These are phyloP conservation scores for Spodoptera litura DNA, from an alignment of 1,140 invertebrate species.

Conservation along the genomic window DNA sequence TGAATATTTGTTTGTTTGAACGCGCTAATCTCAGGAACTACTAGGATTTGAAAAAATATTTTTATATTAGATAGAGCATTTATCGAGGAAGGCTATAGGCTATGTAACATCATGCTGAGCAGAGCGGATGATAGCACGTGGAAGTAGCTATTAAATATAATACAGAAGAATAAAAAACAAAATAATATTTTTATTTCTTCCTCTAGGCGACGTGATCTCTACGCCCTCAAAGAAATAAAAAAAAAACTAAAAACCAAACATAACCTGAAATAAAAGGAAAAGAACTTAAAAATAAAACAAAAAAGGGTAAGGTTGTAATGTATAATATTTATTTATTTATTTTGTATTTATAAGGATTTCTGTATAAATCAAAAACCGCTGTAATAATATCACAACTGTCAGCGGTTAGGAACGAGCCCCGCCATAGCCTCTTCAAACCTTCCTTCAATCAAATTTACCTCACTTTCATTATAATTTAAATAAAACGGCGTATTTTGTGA, in stretches of 20 bases:
- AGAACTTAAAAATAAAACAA: conserved; percentile 39
- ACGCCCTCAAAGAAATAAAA: neutral
- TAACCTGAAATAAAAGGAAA: conserved; percentile 10
- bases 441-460: neutral
- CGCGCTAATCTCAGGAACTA: no score
- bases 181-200: neutral
- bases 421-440: conserved; percentile 33
- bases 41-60: no score
- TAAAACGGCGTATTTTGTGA: conserved; percentile 3
- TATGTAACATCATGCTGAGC: no score
- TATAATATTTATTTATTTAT: conserved; percentile 26
- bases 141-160: no score
- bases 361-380: conserved; percentile 32
- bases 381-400: conserved; percentile 19
- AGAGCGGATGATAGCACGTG: no score
- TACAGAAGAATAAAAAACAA: neutral
- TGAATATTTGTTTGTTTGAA: no score
- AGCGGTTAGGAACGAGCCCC: conserved; percentile 36
- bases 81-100: no score
- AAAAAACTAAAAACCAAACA: neutral
- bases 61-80: no score
- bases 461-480: neutral
- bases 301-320: conserved; percentile 1
- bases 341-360: conserved; percentile 18
- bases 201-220: neutral